These are phyloP conservation scores for Macropis europaea DNA, from an alignment of 2,888 invertebrate species.

Conservation along the genomic window DNA sequence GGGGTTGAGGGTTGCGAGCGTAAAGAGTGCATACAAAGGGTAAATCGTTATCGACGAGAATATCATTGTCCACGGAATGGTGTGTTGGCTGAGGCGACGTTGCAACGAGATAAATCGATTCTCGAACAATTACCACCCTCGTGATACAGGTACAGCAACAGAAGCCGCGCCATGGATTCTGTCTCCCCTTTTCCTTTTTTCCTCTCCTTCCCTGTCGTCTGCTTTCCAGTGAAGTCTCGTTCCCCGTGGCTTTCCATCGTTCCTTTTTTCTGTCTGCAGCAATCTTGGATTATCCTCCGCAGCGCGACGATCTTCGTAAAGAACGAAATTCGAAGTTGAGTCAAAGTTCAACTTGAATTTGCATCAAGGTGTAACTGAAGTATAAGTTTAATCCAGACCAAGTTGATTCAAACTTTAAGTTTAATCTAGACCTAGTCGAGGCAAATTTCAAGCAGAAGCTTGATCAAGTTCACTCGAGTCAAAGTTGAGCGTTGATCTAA, in stretches of 20 bases:
- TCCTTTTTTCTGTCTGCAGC: conserved; percentile 30
- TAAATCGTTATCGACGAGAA: conserved; percentile 61
- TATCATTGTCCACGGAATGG: conserved; percentile 52
- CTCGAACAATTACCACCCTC: conserved; percentile 56
- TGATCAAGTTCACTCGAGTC: no score
- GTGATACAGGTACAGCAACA: conserved; percentile 43
- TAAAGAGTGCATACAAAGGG: conserved; percentile 34
- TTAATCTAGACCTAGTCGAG: no score
- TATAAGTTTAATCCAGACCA: no score
- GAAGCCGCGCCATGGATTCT: conserved; percentile 28
- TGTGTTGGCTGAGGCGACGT: conserved; percentile 54
- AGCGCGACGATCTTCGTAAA: conserved; percentile 32
- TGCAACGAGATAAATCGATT: conserved; percentile 59
- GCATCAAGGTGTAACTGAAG: no score
- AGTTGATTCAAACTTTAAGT: no score
- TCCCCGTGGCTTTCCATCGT: neutral
- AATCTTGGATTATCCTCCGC: conserved; percentile 50
- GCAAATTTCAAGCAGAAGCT: no score
- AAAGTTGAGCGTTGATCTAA: no score
- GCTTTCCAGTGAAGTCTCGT: conserved; percentile 3
- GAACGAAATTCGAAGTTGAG: no score
- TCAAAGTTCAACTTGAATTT: no score
- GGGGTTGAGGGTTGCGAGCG: neutral
- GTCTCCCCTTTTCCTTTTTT: neutral
- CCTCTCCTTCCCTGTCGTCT: neutral